A percentile compares a stretch with the other conserved stretches of the same genome.
These are phyloP conservation scores for Nephrocerus scutellatus DNA, from an alignment of 2,888 invertebrate genomes.

Conservation along the genomic window DNA sequence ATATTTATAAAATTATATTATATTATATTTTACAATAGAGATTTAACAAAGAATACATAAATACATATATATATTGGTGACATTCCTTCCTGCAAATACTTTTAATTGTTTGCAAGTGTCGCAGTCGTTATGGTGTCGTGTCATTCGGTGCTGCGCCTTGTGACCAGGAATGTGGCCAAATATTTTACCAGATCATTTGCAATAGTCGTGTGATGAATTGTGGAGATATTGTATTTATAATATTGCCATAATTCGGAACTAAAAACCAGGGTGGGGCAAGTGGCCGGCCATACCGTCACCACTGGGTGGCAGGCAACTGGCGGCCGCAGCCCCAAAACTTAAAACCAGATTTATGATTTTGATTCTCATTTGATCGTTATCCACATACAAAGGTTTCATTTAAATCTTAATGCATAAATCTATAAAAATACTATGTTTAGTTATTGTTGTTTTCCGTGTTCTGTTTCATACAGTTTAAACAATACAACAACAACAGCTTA, in stretches of 20 bases:
- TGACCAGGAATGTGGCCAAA: background rate
- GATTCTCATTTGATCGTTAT: constrained; percentile 10
- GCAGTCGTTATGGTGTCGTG: no score
- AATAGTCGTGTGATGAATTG: constrained; percentile 30
- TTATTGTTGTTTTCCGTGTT: no score
- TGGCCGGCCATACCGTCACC: no score
- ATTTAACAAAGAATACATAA: constrained; percentile 27
- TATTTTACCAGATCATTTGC: constrained; percentile 35
- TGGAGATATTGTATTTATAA: constrained; percentile 13
- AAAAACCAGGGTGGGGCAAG: constrained; percentile 25
- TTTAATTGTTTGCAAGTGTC: constrained; percentile 29
- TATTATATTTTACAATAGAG: constrained; percentile 36
- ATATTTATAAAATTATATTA: constrained; percentile 21
- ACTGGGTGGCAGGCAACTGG: no score
- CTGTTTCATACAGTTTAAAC: constrained; percentile 21
- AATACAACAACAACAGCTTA: constrained; percentile 8
- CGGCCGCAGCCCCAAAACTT: constrained; percentile 15
- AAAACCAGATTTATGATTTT: constrained; percentile 16
- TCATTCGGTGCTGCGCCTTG: constrained; percentile 8
- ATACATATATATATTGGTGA: constrained; percentile 23
- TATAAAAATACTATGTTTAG: no score
- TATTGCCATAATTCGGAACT: constrained; percentile 23
- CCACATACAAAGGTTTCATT: constrained; percentile 25
- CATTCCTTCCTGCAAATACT: constrained; percentile 34
- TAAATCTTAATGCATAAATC: constrained; percentile 25